Evolutionary conservation across 1,140 invertebrate species (phyloP), one percentile per base, ranked within the genome.

Genomic region (Rhyzopertha dominica): DNA sequence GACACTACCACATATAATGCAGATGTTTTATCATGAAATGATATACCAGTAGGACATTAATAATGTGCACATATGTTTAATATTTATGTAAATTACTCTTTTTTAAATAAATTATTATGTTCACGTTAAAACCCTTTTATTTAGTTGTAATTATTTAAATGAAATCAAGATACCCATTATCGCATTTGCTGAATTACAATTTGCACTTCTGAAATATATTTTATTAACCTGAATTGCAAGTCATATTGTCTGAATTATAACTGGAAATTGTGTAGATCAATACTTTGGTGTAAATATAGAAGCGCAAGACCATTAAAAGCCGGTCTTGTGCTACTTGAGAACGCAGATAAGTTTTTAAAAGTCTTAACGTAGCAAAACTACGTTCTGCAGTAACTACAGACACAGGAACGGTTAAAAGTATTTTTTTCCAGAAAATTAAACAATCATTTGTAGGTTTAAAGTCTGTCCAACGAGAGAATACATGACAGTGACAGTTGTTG

Each of bases 181-280:
- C 23, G 14, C 10, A 23, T 20, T 7, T 20, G 17, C 35, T 37
- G 18, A 37, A 37, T 37, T 9, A 26, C 22, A 40, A 40, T 40
- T 40, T 10, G 12, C 22, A 17, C 18, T 40, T 40, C 17, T 24
- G 10, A 40, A 25, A n/a, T 28, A 28, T 24, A 40, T 26, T 24
- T 25, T 5, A 25, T 12, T 10, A 12, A 26, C 13, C 37, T 40
- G 37, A 40, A 40, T 8, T 40, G 28, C 37, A 40, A 24, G 24
- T 40, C 12, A 26, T 14, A 26, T 25, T 9, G 9, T 31, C 30
- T 31, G 7, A 26, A 26, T 40, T 12, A 14, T 12, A 36, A 36
- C 14, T 36, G n/a, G n/a, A n/a, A n/a, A n/a, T n/a, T n/a, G n/a
- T n/a, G n/a, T n/a, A n/a, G n/a, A n/a, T n/a, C n/a, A n/a, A n/a